Percentiles rank a stretch among this genome's conserved stretches.
Conservation (phyloP, 2,797 vertebrate species). For the Pampus argenteus region DNA sequence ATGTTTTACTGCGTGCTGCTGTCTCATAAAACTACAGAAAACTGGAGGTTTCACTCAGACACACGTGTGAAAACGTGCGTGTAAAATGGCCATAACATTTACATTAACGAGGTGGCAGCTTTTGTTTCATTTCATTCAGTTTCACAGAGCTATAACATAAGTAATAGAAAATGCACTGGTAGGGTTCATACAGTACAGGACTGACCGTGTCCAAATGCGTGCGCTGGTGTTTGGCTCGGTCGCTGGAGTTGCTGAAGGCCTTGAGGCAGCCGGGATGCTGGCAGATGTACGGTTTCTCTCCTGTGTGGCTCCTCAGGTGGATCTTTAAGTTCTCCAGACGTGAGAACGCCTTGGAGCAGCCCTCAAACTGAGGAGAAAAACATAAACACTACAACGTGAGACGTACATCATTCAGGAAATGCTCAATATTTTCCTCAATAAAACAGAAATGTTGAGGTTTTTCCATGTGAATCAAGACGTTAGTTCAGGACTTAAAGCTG, state of each 20-base stretch:
- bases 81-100: background rate
- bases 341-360: slow-evolving; percentile 83
- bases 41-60: background rate
- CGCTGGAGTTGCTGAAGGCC: slow-evolving; percentile 86
- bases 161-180: background rate
- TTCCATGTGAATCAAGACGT: background rate
- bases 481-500: background rate
- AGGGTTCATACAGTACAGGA: background rate
- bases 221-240: slow-evolving; percentile 84
- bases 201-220: slow-evolving; percentile 85
- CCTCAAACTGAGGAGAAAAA: slow-evolving; percentile 76
- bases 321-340: slow-evolving; percentile 86
- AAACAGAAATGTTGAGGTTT: background rate
- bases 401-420: background rate
- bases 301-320: slow-evolving; percentile 83
- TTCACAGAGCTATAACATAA: background rate
- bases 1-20: background rate
- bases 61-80: background rate
- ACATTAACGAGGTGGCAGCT: background rate
- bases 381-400: background rate
- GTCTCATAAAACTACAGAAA: background rate
- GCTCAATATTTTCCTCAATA: background rate
- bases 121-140: background rate
- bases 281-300: slow-evolving; percentile 84
- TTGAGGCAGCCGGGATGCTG: slow-evolving; percentile 83